Conservation (phyloP, 2,797 vertebrate species). For the Ibycter americanus region DNA sequence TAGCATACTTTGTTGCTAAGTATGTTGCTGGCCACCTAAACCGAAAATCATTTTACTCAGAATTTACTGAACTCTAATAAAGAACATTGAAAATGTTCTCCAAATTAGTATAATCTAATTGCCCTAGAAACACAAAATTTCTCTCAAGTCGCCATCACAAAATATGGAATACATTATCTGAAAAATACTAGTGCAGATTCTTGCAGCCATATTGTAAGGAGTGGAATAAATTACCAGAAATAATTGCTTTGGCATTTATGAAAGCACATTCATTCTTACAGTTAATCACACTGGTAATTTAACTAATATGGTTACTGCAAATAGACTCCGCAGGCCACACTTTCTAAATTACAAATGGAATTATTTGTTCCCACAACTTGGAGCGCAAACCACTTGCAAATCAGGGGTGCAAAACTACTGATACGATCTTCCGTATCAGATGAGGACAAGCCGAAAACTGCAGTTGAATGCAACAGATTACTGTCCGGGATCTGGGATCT, state of each 20-base stretch:
- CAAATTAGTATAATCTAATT: background rate
- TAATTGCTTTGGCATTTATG: constrained; percentile 58
- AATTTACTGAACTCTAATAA: background rate
- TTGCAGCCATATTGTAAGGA: background rate
- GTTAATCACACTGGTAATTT: constrained; percentile 56
- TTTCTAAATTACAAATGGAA: background rate
- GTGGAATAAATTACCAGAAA: constrained; percentile 42
- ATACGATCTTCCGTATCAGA: background rate
- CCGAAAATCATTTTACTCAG: background rate
- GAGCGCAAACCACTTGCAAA: constrained; percentile 8
- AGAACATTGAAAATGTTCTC: background rate
- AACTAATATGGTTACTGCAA: constrained; percentile 53
- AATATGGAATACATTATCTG: constrained; percentile 25
- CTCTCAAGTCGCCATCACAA: background rate
- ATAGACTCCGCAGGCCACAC: background rate
- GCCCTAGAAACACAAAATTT: background rate
- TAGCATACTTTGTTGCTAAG: background rate
- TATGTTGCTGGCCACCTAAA: background rate
- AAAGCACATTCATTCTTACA: constrained; percentile 51
- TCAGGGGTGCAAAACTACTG: background rate
- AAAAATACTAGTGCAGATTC: background rate
- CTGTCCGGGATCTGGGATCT: background rate
- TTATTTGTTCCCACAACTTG: constrained; percentile 8
- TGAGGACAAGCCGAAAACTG: background rate
- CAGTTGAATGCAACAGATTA: background rate